A percentile compares a stretch with the other conserved stretches of the same genome.
phyloP scores from a whole-genome alignment of 2,113 vertebrate genomes.

The Patagioenas fasciata region DNA sequence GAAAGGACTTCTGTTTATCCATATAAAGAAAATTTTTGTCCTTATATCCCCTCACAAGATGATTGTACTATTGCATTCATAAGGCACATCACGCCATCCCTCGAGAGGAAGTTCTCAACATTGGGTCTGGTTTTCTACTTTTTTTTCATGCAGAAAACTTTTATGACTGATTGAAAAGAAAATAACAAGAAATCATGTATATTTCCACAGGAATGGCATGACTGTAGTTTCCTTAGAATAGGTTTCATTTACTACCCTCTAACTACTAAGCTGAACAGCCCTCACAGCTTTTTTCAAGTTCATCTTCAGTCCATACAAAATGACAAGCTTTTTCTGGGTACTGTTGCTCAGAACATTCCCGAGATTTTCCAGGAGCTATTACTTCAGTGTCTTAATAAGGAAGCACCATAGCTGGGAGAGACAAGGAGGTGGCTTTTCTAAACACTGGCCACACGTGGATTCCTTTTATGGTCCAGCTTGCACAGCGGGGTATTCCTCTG shows the following conservation, averaged over 20 bases:
- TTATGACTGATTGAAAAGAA: background rate
- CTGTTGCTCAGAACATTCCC: constrained; percentile 19
- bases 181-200: fast-evolving
- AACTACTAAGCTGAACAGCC: background rate
- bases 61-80: background rate
- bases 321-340: background rate
- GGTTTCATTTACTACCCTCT: background rate
- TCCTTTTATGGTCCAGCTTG: constrained; percentile 58
- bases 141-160: background rate
- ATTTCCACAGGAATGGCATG: background rate
- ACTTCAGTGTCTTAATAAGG: constrained; percentile 58
- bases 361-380: constrained; percentile 31
- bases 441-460: constrained; percentile 30
- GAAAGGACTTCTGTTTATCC: background rate
- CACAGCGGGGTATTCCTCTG: constrained; percentile 63
- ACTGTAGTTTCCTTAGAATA: background rate
- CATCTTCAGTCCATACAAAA: background rate
- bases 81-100: background rate
- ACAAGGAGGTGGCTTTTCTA: constrained; percentile 44
- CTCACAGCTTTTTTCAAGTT: background rate
- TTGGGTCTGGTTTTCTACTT: background rate
- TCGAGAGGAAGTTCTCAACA: background rate
- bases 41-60: background rate
- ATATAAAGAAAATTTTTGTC: background rate
- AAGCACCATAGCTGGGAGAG: constrained; percentile 3